Evolutionary conservation across 2,113 vertebrate species (phyloP).

Genomic region (Elanus axillaris): DNA sequence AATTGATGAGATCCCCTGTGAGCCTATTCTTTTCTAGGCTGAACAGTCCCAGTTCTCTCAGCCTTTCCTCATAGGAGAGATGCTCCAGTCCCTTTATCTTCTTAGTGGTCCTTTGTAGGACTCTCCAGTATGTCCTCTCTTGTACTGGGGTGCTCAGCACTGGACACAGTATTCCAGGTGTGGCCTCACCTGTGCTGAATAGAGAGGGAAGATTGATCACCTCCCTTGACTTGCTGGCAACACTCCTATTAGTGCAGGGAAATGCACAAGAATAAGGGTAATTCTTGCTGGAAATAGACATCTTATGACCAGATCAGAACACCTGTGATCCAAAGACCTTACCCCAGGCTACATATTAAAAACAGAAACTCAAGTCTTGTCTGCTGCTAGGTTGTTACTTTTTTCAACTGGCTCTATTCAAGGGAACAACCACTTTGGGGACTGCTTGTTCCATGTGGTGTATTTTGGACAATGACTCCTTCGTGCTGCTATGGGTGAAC

Average conservation of each 20-base stretch:
- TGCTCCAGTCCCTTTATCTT: background rate
- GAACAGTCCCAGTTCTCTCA: background rate
- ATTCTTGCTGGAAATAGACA: background rate
- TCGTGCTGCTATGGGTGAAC: background rate
- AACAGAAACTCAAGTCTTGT: background rate
- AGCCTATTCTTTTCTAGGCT: background rate
- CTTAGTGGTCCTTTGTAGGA: background rate
- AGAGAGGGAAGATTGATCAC: background rate
- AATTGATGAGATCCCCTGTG: background rate
- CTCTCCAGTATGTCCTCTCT: background rate
- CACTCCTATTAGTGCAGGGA: background rate
- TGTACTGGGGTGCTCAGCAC: background rate
- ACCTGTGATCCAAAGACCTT: background rate
- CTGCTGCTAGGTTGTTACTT: background rate
- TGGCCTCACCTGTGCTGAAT: background rate
- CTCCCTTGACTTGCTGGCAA: background rate
- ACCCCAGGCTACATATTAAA: background rate
- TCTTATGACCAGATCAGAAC: background rate
- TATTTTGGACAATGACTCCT: background rate
- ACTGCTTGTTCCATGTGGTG: background rate
- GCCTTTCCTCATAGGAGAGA: background rate
- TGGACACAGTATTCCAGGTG: background rate
- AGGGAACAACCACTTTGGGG: background rate
- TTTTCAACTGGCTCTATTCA: background rate
- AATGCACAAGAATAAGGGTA: background rate